A percentile compares a stretch with the other conserved stretches of the same genome.
Conservation (phyloP, 2,888 invertebrate genomes). For the Bellardia bayeri region DNA sequence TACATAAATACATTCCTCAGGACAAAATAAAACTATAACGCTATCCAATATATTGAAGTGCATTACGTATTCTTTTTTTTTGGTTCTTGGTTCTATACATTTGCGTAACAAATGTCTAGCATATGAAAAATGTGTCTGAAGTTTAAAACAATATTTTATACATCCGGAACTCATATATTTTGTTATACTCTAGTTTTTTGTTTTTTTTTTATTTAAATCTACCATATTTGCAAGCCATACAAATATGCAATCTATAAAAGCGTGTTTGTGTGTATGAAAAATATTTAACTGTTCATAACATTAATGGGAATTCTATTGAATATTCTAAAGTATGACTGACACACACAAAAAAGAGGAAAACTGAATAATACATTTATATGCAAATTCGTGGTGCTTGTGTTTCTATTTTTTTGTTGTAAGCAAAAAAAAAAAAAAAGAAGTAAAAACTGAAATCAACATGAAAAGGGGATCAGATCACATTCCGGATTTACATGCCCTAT, state of each 20-base stretch:
- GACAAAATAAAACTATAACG: conserved; percentile 3
- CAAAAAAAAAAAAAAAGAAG: conserved; percentile 22
- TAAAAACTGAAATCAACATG: conserved; percentile 8
- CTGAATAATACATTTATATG: conserved; percentile 54
- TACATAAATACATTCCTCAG: neutral
- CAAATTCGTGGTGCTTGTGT: conserved; percentile 45
- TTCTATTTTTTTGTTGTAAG: conserved; percentile 19
- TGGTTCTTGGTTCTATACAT: neutral
- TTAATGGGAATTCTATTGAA: conserved; percentile 58
- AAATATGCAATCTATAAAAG: conserved; percentile 6
- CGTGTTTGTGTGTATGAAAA: neutral
- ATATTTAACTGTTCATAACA: conserved; percentile 43
- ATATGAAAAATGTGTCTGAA: conserved; percentile 63
- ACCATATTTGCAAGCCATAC: conserved; percentile 21
- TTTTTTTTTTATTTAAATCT: neutral
- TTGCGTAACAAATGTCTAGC: conserved; percentile 23
- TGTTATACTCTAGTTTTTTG: conserved; percentile 6
- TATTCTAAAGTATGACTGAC: conserved; percentile 27
- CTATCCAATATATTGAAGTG: conserved; percentile 25
- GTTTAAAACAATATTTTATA: conserved; percentile 61
- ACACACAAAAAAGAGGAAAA: neutral
- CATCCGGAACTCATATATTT: conserved; percentile 53
- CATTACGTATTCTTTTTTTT: neutral
- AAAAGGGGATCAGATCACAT: conserved; percentile 16
- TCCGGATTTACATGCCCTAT: conserved; percentile 52